Conservation (phyloP, 2,113 vertebrate species). For the Chitala chitala region DNA sequence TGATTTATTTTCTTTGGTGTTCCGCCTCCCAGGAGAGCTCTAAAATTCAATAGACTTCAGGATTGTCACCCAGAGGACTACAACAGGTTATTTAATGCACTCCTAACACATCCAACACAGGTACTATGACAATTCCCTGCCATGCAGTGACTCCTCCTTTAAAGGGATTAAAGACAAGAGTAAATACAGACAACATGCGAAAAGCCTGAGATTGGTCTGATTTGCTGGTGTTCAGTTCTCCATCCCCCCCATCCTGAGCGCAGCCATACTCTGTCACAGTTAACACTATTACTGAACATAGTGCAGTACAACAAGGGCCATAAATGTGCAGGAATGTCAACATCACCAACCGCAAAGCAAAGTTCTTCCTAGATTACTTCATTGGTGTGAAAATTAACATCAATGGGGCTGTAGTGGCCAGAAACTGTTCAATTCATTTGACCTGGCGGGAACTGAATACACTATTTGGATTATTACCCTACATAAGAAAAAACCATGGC, state of each 20-base stretch:
- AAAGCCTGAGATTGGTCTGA: slow-evolving; percentile 8
- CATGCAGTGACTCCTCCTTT: not conserved
- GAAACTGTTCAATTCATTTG: not conserved
- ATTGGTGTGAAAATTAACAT: not conserved
- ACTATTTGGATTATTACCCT: not conserved
- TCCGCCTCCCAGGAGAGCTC: not conserved
- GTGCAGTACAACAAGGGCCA: not conserved
- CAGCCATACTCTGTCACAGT: no score
- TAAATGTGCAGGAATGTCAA: not conserved
- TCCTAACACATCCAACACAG: no score
- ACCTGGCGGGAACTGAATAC: not conserved
- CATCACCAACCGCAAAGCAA: not conserved
- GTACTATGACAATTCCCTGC: no score
- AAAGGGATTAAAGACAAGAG: not conserved
- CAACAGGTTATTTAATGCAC: not conserved
- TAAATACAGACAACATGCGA: not conserved
- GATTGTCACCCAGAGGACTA: not conserved
- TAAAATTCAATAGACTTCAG: not conserved
- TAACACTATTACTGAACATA: slow-evolving; percentile 1
- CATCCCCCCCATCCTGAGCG: not conserved
- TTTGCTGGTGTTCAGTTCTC: not conserved
- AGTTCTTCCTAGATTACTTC: not conserved
- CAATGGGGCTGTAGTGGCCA: not conserved
- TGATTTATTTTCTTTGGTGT: not conserved
- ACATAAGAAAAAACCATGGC: not conserved